A percentile compares a stretch with the other conserved stretches of the same genome.
phyloP scores from a whole-genome alignment of 2,888 invertebrate genomes.

The Beris chalybata region DNA sequence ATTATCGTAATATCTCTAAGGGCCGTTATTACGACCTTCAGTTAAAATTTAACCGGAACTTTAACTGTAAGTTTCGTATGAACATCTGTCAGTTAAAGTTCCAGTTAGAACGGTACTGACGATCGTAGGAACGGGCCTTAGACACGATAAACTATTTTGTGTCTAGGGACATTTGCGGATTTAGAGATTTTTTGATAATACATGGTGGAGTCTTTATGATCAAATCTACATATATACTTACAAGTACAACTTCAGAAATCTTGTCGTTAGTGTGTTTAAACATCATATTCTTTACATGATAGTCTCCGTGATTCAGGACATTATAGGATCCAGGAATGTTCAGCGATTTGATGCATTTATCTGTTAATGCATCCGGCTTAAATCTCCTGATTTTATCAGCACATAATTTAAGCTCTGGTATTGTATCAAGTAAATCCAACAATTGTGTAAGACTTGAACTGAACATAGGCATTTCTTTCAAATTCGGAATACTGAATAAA shows the following conservation, averaged over 20 bases:
- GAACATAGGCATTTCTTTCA: conserved; percentile 10
- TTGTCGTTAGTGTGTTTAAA: neutral
- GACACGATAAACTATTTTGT: too few relatives aligned
- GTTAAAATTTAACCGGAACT: too few relatives aligned
- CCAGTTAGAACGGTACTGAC: too few relatives aligned
- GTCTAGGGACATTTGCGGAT: neutral
- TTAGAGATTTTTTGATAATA: neutral
- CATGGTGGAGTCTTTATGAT: neutral
- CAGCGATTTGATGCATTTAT: neutral
- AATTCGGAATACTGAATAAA: conserved; percentile 9
- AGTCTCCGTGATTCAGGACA: conserved; percentile 26
- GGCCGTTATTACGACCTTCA: too few relatives aligned
- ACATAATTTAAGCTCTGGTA: neutral
- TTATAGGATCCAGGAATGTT: conserved; percentile 1
- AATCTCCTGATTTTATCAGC: neutral
- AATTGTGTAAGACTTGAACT: neutral
- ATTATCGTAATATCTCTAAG: too few relatives aligned
- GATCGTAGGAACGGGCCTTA: too few relatives aligned
- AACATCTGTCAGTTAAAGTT: too few relatives aligned
- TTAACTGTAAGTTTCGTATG: too few relatives aligned
- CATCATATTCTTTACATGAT: conserved; percentile 21
- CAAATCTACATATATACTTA: neutral
- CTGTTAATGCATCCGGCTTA: neutral
- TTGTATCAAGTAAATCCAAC: neutral
- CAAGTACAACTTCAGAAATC: conserved; percentile 17